Percentiles rank a stretch among this genome's conserved stretches.
These are phyloP conservation scores for Geotrypetes seraphini DNA, from an alignment of 2,797 vertebrate genomes.

Conservation along the genomic window DNA sequence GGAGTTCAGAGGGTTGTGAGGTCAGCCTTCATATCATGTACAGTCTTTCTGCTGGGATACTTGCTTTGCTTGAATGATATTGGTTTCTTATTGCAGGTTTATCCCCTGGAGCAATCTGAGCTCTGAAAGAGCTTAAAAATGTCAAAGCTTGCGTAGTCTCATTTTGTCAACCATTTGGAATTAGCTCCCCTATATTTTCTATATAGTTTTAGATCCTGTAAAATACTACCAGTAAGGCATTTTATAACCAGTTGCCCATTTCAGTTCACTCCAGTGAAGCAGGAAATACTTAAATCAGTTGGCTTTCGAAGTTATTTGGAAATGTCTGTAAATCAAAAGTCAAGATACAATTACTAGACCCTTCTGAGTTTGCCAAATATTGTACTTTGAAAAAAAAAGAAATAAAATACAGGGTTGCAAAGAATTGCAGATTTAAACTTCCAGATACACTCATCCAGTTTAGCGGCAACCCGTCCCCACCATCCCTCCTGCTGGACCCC, in stretches of 20 bases:
- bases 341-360: slow-evolving; percentile 3
- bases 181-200: background rate
- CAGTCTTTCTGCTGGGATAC: too few species aligned
- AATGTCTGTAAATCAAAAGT: background rate
- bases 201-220: background rate
- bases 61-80: too few species aligned
- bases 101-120: background rate
- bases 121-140: background rate
- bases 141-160: background rate
- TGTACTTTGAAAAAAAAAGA: too few species aligned
- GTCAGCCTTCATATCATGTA: too few species aligned
- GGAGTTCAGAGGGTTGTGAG: too few species aligned
- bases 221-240: background rate
- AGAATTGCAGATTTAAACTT: too few species aligned
- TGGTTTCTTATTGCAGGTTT: background rate
- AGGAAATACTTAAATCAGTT: background rate
- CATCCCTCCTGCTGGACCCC: too few species aligned
- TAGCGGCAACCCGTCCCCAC: too few species aligned
- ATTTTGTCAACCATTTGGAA: slow-evolving; percentile 6
- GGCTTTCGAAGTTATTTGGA: slow-evolving; percentile 5
- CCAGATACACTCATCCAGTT: too few species aligned
- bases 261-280: slow-evolving; percentile 1
- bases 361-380: too few species aligned
- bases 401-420: too few species aligned
- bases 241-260: background rate